Percentiles rank a stretch among this genome's conserved stretches.
phyloP scores from a whole-genome alignment of 2,113 vertebrate species.

The Himantopus leucocephalus region DNA sequence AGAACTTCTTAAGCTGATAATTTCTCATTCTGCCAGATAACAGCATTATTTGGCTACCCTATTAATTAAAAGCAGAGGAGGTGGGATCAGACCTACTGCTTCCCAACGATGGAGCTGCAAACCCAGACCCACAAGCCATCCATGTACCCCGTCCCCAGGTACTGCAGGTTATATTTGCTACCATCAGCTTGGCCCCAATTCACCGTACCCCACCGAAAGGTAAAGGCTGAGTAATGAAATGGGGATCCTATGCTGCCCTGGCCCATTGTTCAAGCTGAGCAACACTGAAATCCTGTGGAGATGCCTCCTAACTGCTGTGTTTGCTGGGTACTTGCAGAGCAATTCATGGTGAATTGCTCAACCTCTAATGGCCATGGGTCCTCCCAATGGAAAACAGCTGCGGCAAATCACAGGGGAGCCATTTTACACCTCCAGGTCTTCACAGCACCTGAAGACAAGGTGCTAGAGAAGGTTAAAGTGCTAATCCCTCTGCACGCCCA shows the following conservation, averaged over 20 bases:
- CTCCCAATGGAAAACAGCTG: not conserved
- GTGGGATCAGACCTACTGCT: not conserved
- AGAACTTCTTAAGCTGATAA: not conserved
- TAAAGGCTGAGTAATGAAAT: not conserved
- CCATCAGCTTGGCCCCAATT: not conserved
- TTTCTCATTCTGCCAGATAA: not conserved
- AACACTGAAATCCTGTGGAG: not conserved
- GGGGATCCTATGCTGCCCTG: not conserved
- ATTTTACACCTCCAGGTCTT: not conserved
- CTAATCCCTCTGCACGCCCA: not conserved
- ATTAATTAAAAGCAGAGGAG: not conserved
- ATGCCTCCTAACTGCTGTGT: not conserved
- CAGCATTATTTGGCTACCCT: accelerated
- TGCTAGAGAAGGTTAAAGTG: not conserved
- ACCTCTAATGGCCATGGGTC: not conserved
- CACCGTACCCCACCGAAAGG: not conserved
- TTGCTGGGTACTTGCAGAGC: not conserved
- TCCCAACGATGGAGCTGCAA: not conserved
- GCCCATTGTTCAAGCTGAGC: not conserved
- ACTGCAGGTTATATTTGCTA: not conserved
- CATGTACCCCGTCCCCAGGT: accelerated
- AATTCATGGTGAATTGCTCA: not conserved
- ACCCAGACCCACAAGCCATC: not conserved
- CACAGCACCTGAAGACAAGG: accelerated
- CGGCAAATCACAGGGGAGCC: accelerated